These are phyloP conservation scores for Megaustenia siamemsis DNA, from an alignment of 2,888 invertebrate species.

Conservation along the genomic window DNA sequence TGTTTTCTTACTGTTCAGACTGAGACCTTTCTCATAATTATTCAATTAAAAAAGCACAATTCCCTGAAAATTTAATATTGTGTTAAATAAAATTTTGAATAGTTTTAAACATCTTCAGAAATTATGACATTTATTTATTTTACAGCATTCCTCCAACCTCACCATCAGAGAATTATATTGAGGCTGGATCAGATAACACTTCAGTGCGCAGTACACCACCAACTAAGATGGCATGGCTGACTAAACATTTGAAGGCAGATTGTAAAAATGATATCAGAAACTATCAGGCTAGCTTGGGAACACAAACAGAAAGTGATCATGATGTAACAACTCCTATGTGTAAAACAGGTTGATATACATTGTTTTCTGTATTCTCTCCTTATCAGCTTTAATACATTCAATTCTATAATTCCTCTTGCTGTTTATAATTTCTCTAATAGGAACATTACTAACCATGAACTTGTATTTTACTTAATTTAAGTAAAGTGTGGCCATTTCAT, in stretches of 20 bases:
- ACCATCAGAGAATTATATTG: slow-evolving; percentile 48
- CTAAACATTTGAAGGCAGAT: slow-evolving; percentile 33
- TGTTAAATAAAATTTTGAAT: background rate
- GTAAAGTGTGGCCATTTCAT: too few relatives aligned
- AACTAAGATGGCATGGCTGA: slow-evolving; percentile 43
- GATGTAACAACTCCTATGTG: background rate
- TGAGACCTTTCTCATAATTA: too few relatives aligned
- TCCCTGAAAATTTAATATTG: background rate
- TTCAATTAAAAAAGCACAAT: too few relatives aligned
- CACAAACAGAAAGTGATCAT: slow-evolving; percentile 44
- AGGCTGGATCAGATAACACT: slow-evolving; percentile 34
- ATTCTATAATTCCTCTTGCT: too few relatives aligned
- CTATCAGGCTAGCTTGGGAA: slow-evolving; percentile 39
- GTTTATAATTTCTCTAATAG: too few relatives aligned
- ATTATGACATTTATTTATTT: background rate
- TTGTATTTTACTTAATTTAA: too few relatives aligned
- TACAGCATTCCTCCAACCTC: slow-evolving; percentile 50
- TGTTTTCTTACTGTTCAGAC: background rate
- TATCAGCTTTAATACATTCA: background rate
- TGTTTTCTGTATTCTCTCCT: background rate
- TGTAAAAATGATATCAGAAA: slow-evolving; percentile 39
- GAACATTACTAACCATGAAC: too few relatives aligned
- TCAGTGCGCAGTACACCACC: slow-evolving; percentile 40
- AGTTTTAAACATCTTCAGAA: background rate
- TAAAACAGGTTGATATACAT: slow-evolving; percentile 37